phyloP scores from a whole-genome alignment of 1,140 invertebrate species.

The Drosophila ironensis region DNA sequence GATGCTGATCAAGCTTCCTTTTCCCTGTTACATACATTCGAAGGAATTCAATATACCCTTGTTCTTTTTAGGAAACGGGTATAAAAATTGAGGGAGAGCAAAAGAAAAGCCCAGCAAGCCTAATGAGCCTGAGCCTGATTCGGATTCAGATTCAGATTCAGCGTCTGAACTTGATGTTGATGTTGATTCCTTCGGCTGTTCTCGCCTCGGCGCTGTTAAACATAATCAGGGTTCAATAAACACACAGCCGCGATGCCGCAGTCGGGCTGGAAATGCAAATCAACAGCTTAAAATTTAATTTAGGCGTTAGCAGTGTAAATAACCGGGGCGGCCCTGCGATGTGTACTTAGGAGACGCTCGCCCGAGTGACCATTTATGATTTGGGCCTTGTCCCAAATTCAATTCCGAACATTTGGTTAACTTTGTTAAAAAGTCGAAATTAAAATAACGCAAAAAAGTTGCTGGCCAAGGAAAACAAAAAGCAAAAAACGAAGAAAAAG shows the following conservation, averaged over 20 bases:
- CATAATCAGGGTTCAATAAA: constrained; percentile 77
- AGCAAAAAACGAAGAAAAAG: not conserved
- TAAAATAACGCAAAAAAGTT: constrained; percentile 66
- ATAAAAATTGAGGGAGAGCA: too few species aligned
- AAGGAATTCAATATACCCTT: too few species aligned
- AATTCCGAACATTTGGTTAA: constrained; percentile 72
- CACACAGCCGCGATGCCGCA: constrained; percentile 13
- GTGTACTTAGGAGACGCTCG: constrained; percentile 69
- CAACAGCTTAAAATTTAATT: constrained; percentile 80
- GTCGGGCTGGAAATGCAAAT: constrained; percentile 67
- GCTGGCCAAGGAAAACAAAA: constrained; percentile 7
- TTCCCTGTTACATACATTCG: too few species aligned
- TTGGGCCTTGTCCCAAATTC: constrained; percentile 60
- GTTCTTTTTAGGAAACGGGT: too few species aligned
- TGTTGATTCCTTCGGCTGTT: constrained; percentile 39
- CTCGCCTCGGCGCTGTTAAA: constrained; percentile 29
- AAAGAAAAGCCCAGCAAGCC: constrained; percentile 20
- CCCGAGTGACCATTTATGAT: constrained; percentile 64
- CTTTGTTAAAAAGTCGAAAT: constrained; percentile 79
- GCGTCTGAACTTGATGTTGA: constrained; percentile 25
- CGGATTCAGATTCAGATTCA: constrained; percentile 10
- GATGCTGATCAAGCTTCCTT: too few species aligned
- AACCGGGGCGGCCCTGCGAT: constrained; percentile 24
- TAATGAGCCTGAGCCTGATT: constrained; percentile 63
- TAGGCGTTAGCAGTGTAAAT: constrained; percentile 68